Evolutionary conservation across 1,140 invertebrate species (phyloP).

Genomic region (Aphidius gifuensis): DNA sequence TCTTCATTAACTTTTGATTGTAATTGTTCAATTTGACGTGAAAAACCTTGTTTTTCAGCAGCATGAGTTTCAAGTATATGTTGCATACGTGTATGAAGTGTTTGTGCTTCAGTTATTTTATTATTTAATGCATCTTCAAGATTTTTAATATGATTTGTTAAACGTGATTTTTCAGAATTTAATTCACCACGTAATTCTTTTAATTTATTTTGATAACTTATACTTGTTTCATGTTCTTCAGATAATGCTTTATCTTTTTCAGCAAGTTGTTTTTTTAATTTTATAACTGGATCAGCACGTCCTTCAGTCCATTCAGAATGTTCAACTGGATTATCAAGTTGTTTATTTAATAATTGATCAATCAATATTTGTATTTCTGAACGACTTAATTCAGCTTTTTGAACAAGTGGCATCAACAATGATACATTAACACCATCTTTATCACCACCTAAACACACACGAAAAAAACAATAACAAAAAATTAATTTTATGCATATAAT

Average conservation of each 20-base stretch:
- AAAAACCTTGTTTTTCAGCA: slow-evolving; percentile 55
- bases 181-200: slow-evolving; percentile 74
- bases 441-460: slow-evolving; percentile 56
- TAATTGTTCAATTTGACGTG: slow-evolving; percentile 55
- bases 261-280: slow-evolving; percentile 80
- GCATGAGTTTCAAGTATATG: slow-evolving; percentile 60
- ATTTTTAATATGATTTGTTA: slow-evolving; percentile 56
- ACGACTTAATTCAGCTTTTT: slow-evolving; percentile 75
- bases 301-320: slow-evolving; percentile 84
- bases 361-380: slow-evolving; percentile 85
- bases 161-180: slow-evolving; percentile 62
- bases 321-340: slow-evolving; percentile 69
- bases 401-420: slow-evolving; percentile 69
- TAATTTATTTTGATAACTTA: slow-evolving; percentile 69
- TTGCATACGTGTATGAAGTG: slow-evolving; percentile 61
- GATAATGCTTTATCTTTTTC: slow-evolving; percentile 73
- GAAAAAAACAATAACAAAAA: slow-evolving; percentile 21
- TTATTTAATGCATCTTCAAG: slow-evolving; percentile 58
- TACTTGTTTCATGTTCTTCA: slow-evolving; percentile 69
- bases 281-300: slow-evolving; percentile 79
- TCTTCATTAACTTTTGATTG: slow-evolving; percentile 64
- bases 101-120: slow-evolving; percentile 58
- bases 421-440: slow-evolving; percentile 65
- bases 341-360: slow-evolving; percentile 82
- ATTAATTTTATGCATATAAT: not conserved